Conservation (phyloP, 2,797 vertebrate species). For the Tarsius wallacei region DNA sequence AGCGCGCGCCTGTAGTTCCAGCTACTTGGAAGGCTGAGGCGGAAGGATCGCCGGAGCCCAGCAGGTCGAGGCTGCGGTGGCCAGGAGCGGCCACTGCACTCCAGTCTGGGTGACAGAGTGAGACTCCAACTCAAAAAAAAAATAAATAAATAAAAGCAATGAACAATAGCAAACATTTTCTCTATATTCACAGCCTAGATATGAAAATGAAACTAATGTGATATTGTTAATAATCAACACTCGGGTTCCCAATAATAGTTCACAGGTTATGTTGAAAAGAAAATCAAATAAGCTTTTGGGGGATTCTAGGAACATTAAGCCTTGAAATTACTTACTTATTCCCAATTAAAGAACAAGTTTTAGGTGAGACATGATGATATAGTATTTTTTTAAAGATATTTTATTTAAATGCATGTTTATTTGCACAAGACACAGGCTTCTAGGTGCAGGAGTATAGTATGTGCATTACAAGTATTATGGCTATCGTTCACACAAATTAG, state of each 20-base stretch:
- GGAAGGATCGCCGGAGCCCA: no score
- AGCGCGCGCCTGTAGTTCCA: no score
- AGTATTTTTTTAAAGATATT: conserved; percentile 63
- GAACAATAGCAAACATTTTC: conserved; percentile 62
- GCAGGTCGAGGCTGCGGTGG: no score
- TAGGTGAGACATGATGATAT: not conserved
- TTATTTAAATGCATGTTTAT: conserved; percentile 73
- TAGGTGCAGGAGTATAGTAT: not conserved
- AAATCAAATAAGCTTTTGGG: not conserved
- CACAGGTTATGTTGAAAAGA: conserved; percentile 37
- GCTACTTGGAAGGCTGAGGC: no score
- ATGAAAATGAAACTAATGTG: conserved; percentile 62
- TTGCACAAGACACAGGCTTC: conserved; percentile 2
- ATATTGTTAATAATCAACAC: conserved; percentile 60
- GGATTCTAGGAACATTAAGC: conserved; percentile 32
- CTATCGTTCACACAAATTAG: not conserved
- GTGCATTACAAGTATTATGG: not conserved
- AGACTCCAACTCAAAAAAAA: no score
- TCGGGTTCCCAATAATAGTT: conserved; percentile 8
- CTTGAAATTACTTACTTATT: conserved; percentile 38
- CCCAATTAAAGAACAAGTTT: conserved; percentile 13
- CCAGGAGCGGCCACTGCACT: no score
- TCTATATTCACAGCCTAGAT: conserved; percentile 26
- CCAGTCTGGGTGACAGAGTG: no score
- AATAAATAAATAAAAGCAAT: conserved; percentile 70